Evolutionary conservation across 2,797 vertebrate species (phyloP).

Genomic region (Channallabes apus): DNA sequence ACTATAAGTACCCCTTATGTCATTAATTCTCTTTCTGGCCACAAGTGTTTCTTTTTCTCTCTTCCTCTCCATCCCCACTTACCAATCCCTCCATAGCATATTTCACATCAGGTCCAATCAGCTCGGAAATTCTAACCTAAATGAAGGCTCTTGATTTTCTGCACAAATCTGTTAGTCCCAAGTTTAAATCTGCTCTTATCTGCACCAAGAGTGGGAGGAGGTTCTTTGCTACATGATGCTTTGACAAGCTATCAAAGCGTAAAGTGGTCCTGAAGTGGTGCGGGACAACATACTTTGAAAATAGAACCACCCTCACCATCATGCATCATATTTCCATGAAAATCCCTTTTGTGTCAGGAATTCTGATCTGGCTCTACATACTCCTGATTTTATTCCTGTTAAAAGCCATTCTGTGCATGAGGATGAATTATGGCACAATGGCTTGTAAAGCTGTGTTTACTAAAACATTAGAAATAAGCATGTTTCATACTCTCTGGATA

Average conservation of each 20-base stretch:
- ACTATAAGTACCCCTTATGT: not conserved
- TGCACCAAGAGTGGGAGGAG: not conserved
- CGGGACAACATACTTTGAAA: not conserved
- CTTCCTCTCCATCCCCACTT: not conserved
- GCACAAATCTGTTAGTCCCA: not conserved
- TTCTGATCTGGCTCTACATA: not conserved
- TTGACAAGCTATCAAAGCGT: not conserved
- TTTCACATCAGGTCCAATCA: not conserved
- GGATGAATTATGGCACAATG: not conserved
- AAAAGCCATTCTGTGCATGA: not conserved
- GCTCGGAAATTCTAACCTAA: conserved; percentile 7
- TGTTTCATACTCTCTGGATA: not conserved
- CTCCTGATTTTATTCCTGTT: not conserved
- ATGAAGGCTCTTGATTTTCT: conserved; percentile 6
- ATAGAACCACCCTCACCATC: not conserved
- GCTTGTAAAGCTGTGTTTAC: not conserved
- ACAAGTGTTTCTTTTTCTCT: not conserved
- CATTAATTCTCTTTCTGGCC: not conserved
- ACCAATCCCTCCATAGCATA: not conserved
- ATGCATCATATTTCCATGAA: not conserved
- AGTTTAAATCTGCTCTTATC: conserved; percentile 11
- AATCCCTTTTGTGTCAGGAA: not conserved
- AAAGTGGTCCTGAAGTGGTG: conserved; percentile 10
- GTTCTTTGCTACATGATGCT: not conserved
- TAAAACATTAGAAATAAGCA: not conserved